These are phyloP conservation scores for Hyposmocoma kahamanoa DNA, from an alignment of 1,140 invertebrate genomes.

Conservation along the genomic window DNA sequence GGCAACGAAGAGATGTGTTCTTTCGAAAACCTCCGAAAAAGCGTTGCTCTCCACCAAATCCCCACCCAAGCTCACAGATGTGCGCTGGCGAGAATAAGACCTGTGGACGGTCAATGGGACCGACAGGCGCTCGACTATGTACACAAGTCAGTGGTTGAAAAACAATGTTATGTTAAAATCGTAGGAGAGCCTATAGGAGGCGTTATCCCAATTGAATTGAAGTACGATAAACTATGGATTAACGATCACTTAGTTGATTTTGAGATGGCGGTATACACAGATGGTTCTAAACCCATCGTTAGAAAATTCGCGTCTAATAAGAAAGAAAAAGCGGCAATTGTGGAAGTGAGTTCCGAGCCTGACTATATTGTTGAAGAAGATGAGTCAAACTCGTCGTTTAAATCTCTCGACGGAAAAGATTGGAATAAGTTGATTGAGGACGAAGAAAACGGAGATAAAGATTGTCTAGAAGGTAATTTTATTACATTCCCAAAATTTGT, in stretches of 20 bases:
- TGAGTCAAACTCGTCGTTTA: constrained; percentile 12
- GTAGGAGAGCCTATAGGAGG: constrained; percentile 30
- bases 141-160: constrained; percentile 57
- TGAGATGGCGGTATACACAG: constrained; percentile 49
- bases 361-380: constrained; percentile 52
- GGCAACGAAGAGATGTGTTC: constrained; percentile 75
- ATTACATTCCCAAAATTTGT: constrained; percentile 26
- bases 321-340: constrained; percentile 3
- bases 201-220: constrained; percentile 44
- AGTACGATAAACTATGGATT: constrained; percentile 51
- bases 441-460: constrained; percentile 20
- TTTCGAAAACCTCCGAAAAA: constrained; percentile 73
- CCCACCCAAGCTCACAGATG: constrained; percentile 74
- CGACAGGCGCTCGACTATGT: constrained; percentile 51
- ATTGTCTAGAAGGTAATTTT: constrained; percentile 21
- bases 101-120: constrained; percentile 45
- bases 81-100: constrained; percentile 59
- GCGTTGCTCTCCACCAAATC: constrained; percentile 74
- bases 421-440: constrained; percentile 50
- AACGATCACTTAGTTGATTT: constrained; percentile 60
- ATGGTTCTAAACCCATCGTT: constrained; percentile 38
- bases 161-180: constrained; percentile 46
- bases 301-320: constrained; percentile 27
- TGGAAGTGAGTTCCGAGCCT: constrained; percentile 42
- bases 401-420: constrained; percentile 30